phyloP scores from a whole-genome alignment of 2,888 invertebrate genomes.

The Zaprionus obscuricornis region DNA sequence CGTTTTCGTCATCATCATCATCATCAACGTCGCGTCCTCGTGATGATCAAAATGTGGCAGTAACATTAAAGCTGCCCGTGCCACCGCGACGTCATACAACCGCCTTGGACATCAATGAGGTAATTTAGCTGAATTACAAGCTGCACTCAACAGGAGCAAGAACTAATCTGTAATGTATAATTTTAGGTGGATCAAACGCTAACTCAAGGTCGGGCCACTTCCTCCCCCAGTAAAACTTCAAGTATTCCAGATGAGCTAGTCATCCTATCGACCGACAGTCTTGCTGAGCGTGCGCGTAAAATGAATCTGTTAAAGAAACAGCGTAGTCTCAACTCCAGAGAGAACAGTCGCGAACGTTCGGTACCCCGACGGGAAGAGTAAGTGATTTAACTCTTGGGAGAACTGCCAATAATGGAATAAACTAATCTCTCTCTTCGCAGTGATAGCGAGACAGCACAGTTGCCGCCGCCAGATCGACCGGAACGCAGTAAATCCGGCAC shows the following conservation, averaged over 20 bases:
- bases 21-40: conserved; percentile 68
- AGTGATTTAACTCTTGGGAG: conserved; percentile 15
- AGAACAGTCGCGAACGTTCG: conserved; percentile 81
- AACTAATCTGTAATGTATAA: no score
- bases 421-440: conserved; percentile 23
- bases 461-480: conserved; percentile 76
- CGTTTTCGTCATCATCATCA: no score
- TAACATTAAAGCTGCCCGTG: conserved; percentile 88
- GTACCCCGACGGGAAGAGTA: conserved; percentile 82
- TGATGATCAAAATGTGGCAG: conserved; percentile 85
- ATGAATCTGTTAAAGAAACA: conserved; percentile 85
- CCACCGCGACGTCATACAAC: conserved; percentile 88
- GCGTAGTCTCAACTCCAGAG: conserved; percentile 81
- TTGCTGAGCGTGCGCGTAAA: conserved; percentile 89
- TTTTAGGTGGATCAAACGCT: conserved; percentile 83
- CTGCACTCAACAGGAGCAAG: no score
- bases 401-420: neutral
- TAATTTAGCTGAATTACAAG: conserved; percentile 31
- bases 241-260: conserved; percentile 85
- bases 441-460: conserved; percentile 64
- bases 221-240: conserved; percentile 84
- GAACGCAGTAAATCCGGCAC: conserved; percentile 75
- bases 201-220: conserved; percentile 85
- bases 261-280: conserved; percentile 88
- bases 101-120: conserved; percentile 84